phyloP scores from a whole-genome alignment of 2,888 invertebrate genomes.

The Lampropteryx suffumata region DNA sequence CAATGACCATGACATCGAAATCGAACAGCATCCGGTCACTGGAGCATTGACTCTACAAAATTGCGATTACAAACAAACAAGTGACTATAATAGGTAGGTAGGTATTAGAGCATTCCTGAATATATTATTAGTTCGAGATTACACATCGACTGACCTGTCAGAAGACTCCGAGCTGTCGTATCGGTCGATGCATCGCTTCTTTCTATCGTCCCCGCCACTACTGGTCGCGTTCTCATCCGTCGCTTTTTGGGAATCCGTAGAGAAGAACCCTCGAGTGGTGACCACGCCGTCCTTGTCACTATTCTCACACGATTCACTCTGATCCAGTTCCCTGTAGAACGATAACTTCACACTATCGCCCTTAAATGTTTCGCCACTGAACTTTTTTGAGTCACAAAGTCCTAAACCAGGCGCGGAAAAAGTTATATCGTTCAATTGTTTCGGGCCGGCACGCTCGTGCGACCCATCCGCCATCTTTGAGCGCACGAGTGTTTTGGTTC shows the following conservation, averaged over 20 bases:
- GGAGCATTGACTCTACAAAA: slow-evolving; percentile 76
- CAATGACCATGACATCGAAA: slow-evolving; percentile 80
- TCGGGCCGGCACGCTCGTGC: slow-evolving; percentile 84
- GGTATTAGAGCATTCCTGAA: no score
- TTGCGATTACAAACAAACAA: slow-evolving; percentile 56
- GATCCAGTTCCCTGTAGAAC: slow-evolving; percentile 76
- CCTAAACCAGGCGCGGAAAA: slow-evolving; percentile 77
- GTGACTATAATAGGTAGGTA: no score
- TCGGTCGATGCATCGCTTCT: slow-evolving; percentile 94
- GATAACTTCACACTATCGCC: slow-evolving; percentile 72
- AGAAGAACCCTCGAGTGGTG: slow-evolving; percentile 59
- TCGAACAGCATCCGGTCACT: slow-evolving; percentile 79
- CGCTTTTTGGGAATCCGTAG: slow-evolving; percentile 67
- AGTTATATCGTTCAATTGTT: slow-evolving; percentile 82
- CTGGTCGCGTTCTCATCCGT: slow-evolving; percentile 50
- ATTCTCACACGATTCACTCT: slow-evolving; percentile 80
- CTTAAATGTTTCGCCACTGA: slow-evolving; percentile 72
- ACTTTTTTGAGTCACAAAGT: slow-evolving; percentile 81
- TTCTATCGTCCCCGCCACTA: slow-evolving; percentile 84
- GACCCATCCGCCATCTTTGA: slow-evolving; percentile 93
- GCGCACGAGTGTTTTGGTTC: slow-evolving; percentile 84
- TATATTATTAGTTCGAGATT: neutral
- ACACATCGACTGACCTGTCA: slow-evolving; percentile 89
- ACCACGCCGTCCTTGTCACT: slow-evolving; percentile 80
- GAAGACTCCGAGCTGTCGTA: slow-evolving; percentile 97